Conservation (phyloP, 2,113 vertebrate species). For the Apeltes quadracus region DNA sequence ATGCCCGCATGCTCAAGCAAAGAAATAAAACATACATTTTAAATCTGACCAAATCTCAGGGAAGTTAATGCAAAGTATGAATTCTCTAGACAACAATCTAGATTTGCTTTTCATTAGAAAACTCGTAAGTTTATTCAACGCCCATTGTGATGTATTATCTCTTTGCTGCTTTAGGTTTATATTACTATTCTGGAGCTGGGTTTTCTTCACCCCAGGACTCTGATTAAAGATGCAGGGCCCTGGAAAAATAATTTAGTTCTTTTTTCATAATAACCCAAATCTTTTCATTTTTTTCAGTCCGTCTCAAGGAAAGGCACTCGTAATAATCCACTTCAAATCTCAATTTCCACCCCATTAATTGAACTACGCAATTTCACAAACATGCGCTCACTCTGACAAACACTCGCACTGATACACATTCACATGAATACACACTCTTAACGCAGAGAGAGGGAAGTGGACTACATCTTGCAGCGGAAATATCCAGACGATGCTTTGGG, state of each 20-base stretch:
- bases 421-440: slow-evolving; percentile 3
- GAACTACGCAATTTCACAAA: slow-evolving; percentile 40
- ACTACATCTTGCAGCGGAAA: slow-evolving; percentile 11
- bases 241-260: slow-evolving; percentile 70
- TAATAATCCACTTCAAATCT: slow-evolving; percentile 63
- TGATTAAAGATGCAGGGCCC: slow-evolving; percentile 64
- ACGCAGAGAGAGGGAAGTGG: neutral
- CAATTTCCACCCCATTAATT: slow-evolving; percentile 60
- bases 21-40: slow-evolving; percentile 8
- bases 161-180: slow-evolving; percentile 29
- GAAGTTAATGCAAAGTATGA: slow-evolving; percentile 33
- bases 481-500: slow-evolving; percentile 19
- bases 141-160: slow-evolving; percentile 42
- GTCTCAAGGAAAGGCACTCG: slow-evolving; percentile 58
- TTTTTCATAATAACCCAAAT: slow-evolving; percentile 3
- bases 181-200: slow-evolving; percentile 19
- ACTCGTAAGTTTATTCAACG: slow-evolving; percentile 62
- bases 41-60: slow-evolving; percentile 23
- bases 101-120: slow-evolving; percentile 53
- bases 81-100: slow-evolving; percentile 47
- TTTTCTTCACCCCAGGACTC: slow-evolving; percentile 38
- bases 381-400: neutral
- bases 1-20: neutral
- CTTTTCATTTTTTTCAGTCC: slow-evolving; percentile 49
- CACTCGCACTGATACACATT: neutral